phyloP scores from a whole-genome alignment of 2,888 invertebrate species.

The Catocala sponsa region DNA sequence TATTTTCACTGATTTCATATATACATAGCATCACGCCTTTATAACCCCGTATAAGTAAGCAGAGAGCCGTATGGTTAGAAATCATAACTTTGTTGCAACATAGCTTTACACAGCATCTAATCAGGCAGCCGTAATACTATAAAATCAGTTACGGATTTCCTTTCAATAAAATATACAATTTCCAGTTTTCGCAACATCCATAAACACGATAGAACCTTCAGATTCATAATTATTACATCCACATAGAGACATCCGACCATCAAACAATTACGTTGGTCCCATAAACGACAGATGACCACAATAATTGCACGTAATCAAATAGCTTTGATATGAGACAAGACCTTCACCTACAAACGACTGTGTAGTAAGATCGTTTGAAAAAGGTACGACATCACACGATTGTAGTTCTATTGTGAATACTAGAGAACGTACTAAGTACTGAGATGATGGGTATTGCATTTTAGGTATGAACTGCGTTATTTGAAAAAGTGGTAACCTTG shows the following conservation, averaged over 20 bases:
- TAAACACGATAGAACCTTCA: constrained; percentile 15
- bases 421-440: too few relatives aligned
- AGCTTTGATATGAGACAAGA: constrained; percentile 47
- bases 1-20: neutral
- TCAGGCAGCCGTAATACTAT: neutral
- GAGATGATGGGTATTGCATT: too few relatives aligned
- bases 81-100: neutral
- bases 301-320: constrained; percentile 70
- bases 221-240: constrained; percentile 35
- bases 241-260: constrained; percentile 35
- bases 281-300: constrained; percentile 62
- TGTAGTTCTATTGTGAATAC: too few relatives aligned
- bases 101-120: constrained; percentile 1
- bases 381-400: constrained; percentile 1
- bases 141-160: constrained; percentile 22
- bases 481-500: too few relatives aligned
- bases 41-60: too few relatives aligned
- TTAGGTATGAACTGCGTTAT: too few relatives aligned
- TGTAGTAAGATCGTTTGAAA: constrained; percentile 24
- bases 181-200: constrained; percentile 18
- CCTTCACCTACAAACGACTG: constrained; percentile 68
- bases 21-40: neutral
- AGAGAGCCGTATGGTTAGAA: neutral
- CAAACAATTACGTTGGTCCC: constrained; percentile 39
- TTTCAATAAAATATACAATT: constrained; percentile 10